Conservation (phyloP, 2,888 invertebrate species). For the Morinoia aosen region DNA sequence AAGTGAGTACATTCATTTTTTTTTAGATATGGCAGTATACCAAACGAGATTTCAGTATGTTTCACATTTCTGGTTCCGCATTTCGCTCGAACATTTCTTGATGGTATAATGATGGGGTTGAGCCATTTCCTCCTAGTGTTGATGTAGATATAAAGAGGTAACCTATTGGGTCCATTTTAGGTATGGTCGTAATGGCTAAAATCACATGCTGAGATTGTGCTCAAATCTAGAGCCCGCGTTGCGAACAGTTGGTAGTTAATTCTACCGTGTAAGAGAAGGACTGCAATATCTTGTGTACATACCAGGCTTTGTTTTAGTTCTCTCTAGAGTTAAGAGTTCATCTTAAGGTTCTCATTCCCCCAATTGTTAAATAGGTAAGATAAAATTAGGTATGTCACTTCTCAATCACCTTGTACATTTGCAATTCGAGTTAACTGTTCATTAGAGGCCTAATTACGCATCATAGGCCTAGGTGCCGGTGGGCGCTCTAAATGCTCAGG, state of each 20-base stretch:
- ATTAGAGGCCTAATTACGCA: background rate
- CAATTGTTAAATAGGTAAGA: background rate
- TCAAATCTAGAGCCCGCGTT: background rate
- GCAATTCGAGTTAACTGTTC: background rate
- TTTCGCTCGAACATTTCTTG: too few species aligned
- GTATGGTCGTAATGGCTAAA: background rate
- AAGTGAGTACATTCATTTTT: too few species aligned
- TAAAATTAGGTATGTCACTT: background rate
- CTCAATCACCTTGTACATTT: background rate
- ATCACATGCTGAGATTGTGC: background rate
- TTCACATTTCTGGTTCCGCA: too few species aligned
- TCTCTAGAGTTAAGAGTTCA: background rate
- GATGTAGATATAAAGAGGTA: background rate
- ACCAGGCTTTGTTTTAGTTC: background rate
- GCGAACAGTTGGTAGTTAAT: background rate
- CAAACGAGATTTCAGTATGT: too few species aligned
- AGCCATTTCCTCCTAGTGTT: background rate
- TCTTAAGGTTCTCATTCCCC: background rate
- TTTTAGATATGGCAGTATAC: too few species aligned
- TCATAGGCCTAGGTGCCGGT: background rate
- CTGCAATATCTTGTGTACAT: conserved; percentile 17
- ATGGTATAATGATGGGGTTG: too few species aligned
- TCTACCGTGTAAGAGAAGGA: background rate
- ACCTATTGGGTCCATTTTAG: background rate
- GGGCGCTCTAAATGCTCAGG: background rate